Conservation (phyloP, 2,888 invertebrate genomes). For the Gisinianus flammeolus region DNA sequence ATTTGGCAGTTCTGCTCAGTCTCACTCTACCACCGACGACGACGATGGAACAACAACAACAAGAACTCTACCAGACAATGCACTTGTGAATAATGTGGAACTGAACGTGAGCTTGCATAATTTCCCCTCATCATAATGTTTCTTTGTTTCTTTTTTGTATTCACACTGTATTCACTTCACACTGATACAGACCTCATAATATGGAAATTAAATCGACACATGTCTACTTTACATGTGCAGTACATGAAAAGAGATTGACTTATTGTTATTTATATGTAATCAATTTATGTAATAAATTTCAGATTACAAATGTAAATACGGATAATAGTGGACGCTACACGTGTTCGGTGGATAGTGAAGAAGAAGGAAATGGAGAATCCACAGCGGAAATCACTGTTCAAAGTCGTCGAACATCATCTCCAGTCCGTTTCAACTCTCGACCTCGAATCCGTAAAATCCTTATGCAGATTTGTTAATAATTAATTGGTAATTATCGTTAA, state of each 20-base stretch:
- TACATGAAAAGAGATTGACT: not conserved
- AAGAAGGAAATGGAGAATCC: not conserved
- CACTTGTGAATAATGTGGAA: not conserved
- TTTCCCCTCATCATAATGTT: no score
- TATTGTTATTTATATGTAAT: not conserved
- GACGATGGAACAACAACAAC: not conserved
- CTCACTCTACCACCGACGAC: no score
- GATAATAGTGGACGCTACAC: not conserved
- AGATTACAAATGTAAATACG: not conserved
- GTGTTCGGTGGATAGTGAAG: not conserved
- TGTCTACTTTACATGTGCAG: not conserved
- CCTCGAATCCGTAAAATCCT: no score
- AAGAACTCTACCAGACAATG: not conserved
- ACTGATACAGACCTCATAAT: not conserved
- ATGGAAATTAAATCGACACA: not conserved
- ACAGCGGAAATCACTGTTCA: not conserved
- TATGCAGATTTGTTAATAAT: no score
- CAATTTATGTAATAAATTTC: no score
- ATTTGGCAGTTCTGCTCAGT: not conserved
- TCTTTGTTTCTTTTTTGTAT: not conserved
- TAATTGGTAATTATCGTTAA: no score
- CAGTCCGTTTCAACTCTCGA: not conserved
- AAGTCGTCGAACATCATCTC: not conserved
- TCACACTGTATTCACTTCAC: not conserved
- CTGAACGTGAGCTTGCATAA: no score